phyloP scores from a whole-genome alignment of 2,113 vertebrate genomes.

The Actenoides hombroni region DNA sequence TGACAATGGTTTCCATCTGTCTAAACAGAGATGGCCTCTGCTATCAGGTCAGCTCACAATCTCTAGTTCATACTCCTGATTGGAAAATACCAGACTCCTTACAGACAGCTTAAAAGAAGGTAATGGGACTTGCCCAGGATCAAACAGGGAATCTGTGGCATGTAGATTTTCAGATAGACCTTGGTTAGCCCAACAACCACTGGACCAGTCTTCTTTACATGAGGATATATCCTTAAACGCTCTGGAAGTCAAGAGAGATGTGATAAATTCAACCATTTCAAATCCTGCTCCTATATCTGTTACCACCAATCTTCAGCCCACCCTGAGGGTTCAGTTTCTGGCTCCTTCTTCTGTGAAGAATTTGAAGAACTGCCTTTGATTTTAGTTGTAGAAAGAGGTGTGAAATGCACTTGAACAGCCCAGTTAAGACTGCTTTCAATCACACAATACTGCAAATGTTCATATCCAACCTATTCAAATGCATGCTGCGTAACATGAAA shows the following conservation, averaged over 20 bases:
- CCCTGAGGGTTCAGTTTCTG: neutral
- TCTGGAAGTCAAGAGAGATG: neutral
- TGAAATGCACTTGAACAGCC: neutral
- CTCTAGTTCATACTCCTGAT: neutral
- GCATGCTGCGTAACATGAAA: neutral
- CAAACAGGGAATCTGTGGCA: neutral
- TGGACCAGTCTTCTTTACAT: neutral
- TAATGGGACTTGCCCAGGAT: neutral
- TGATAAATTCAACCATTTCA: neutral
- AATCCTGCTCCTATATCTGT: neutral
- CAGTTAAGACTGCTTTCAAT: neutral
- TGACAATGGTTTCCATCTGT: constrained; percentile 64
- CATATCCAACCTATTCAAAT: neutral
- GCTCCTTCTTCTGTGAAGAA: neutral
- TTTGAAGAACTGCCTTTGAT: neutral
- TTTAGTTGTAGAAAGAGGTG: neutral
- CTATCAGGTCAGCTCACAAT: constrained; percentile 36
- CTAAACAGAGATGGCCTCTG: constrained; percentile 52
- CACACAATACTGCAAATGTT: neutral
- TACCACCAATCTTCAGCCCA: neutral
- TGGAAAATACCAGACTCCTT: constrained; percentile 5
- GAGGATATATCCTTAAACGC: neutral
- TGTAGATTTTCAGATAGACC: neutral
- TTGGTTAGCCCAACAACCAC: neutral
- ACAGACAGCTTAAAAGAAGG: neutral